A percentile compares a stretch with the other conserved stretches of the same genome.
These are phyloP conservation scores for Dynastes hyllus DNA, from an alignment of 2,888 invertebrate species.

Conservation along the genomic window DNA sequence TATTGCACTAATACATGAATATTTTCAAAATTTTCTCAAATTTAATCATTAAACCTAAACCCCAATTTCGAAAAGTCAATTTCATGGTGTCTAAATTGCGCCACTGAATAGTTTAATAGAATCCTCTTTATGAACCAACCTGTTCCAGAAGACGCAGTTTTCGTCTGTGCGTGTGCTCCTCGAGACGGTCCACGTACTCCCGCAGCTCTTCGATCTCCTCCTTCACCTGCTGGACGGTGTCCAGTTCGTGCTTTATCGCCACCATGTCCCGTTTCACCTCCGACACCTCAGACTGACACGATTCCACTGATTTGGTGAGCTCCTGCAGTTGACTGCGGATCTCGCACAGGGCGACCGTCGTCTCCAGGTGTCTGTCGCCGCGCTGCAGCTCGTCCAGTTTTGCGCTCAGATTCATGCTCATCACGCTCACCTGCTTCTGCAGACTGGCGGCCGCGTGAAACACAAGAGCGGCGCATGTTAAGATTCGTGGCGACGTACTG, in stretches of 20 bases:
- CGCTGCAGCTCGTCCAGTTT: conserved; percentile 95
- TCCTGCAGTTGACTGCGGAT: conserved; percentile 94
- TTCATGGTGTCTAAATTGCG: background rate
- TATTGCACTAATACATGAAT: too few species aligned
- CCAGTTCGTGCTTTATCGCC: conserved; percentile 94
- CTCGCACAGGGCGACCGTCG: conserved; percentile 94
- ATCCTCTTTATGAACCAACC: conserved; percentile 74
- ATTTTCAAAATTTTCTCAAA: too few species aligned
- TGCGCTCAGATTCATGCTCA: conserved; percentile 96
- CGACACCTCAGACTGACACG: conserved; percentile 95
- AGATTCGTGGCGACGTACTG: background rate
- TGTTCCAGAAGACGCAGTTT: conserved; percentile 93
- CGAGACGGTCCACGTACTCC: conserved; percentile 93
- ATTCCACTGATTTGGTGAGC: conserved; percentile 94
- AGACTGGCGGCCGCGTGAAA: conserved; percentile 77
- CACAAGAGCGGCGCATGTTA: conserved; percentile 10
- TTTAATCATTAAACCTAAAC: too few species aligned
- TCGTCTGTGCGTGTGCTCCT: conserved; percentile 92
- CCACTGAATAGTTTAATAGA: background rate
- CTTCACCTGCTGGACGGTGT: conserved; percentile 95
- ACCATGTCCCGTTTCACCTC: conserved; percentile 97
- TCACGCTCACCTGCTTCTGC: conserved; percentile 98
- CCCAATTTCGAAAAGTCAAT: too few species aligned
- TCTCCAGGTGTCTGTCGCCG: conserved; percentile 91
- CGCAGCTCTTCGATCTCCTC: conserved; percentile 95